These are phyloP conservation scores for Nudaria mundana DNA, from an alignment of 2,888 invertebrate genomes.

Conservation along the genomic window DNA sequence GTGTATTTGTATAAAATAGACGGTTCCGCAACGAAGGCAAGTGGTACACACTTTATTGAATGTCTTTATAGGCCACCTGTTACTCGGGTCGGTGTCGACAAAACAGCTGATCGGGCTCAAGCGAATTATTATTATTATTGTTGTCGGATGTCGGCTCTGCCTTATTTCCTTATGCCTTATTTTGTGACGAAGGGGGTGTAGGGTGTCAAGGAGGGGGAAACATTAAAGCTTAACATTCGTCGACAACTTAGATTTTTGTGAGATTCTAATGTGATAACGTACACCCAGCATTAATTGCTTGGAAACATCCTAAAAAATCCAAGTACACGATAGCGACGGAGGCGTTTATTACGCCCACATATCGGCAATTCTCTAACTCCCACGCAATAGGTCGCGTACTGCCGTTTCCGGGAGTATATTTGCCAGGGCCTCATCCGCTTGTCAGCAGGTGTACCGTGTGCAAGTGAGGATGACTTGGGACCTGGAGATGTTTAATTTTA, in stretches of 20 bases:
- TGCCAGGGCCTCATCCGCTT: too few relatives aligned
- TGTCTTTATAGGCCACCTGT: conserved; percentile 82
- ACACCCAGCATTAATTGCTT: conserved; percentile 31
- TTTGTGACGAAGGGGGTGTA: conserved; percentile 63
- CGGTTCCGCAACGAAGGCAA: conserved; percentile 73
- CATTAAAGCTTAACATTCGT: conserved; percentile 56
- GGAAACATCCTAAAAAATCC: too few relatives aligned
- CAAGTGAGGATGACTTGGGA: too few relatives aligned
- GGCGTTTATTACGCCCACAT: too few relatives aligned
- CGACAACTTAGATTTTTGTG: conserved; percentile 52
- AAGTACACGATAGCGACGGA: too few relatives aligned
- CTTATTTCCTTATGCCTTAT: conserved; percentile 77
- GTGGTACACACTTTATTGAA: conserved; percentile 79
- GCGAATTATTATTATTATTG: conserved; percentile 78
- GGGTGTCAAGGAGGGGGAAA: conserved; percentile 42
- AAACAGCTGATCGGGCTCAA: conserved; percentile 77
- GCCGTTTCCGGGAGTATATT: too few relatives aligned
- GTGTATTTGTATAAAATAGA: conserved; percentile 68
- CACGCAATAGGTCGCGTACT: too few relatives aligned
- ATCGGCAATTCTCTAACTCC: too few relatives aligned
- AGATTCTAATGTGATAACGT: conserved; percentile 40
- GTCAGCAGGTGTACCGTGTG: too few relatives aligned
- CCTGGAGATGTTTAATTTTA: too few relatives aligned
- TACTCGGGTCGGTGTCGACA: conserved; percentile 76
- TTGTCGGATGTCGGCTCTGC: conserved; percentile 70